Evolutionary conservation across 2,888 invertebrate genomes (phyloP), one percentile per base, ranked within the genome.

Genomic region (Therioaphis trifolii): DNA sequence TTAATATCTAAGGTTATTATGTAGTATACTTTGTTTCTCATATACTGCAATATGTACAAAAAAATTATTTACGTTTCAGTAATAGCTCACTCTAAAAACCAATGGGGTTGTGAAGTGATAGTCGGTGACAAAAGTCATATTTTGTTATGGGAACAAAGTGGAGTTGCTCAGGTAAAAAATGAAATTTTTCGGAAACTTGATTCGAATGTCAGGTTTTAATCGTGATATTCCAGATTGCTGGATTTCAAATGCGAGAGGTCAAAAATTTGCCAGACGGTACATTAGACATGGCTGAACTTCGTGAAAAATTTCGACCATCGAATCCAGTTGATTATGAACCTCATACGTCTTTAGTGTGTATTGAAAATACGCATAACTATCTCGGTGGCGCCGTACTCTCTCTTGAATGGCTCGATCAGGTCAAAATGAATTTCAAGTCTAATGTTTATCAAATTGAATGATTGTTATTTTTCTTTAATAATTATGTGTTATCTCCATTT

Each of bases 281-380:
- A 0, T 96, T 97, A 87, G 92, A 93, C 87, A 88, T 98, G 78
- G 89, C 91, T 0, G 93, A 93, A 87, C 88, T 98, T 85, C 90
- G 92, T 87, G 89, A 89, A 0, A 92, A 92, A 86, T 91, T 96
- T 82, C 91, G 94, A n/a, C 90, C 91, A 43, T 89, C 90, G 85
- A 90, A 91, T n/a, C 85, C 85, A 14, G 87, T 88, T 58, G 88
- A 92, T 52, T 97, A 97, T 87, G 94, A 94, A 87, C 94, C 98
- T 0, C 89, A 91, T 72, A 96, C 96, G 0, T 90, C 92, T 29
- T 89, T 98, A 74, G 92, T 98, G 18, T 92, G 94, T 74, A 92
- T 97, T 11, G 98, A 98, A 89, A 98, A 98, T 88, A 97, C 98
- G 0, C 96, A 97, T 87, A 96, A 96, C 87, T 92, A 92, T 87